Conservation (phyloP, 2,797 vertebrate species). For the Lagodon rhomboides region DNA sequence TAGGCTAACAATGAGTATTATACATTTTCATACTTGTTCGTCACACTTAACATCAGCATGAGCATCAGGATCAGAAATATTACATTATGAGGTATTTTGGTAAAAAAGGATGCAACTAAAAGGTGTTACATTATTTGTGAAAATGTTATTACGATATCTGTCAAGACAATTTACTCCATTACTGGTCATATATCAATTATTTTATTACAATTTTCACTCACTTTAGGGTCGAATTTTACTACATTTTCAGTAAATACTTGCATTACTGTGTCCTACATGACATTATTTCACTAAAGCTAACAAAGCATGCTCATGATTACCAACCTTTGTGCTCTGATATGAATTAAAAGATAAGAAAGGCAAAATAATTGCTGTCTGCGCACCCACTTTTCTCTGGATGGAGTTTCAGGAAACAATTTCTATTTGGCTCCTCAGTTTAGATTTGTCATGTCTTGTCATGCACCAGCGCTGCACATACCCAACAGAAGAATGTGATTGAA, state of each 20-base stretch:
- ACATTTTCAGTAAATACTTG: no score
- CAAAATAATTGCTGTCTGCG: background rate
- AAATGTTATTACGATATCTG: no score
- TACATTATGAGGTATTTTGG: no score
- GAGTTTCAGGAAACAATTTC: conserved; percentile 3
- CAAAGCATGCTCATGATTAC: background rate
- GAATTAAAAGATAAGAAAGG: background rate
- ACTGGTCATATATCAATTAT: background rate
- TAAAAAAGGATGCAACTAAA: no score
- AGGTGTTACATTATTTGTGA: no score
- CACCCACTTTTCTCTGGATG: background rate
- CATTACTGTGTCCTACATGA: background rate
- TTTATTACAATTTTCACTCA: background rate
- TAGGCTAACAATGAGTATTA: no score
- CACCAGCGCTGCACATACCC: background rate
- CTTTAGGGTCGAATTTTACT: no score
- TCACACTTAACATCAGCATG: no score
- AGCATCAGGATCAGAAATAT: no score
- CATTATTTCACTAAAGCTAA: no score
- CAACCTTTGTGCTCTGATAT: background rate
- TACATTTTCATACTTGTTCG: no score
- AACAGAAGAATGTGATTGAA: background rate
- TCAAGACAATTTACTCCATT: no score
- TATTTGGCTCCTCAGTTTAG: background rate
- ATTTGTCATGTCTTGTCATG: conserved; percentile 21